Conservation (phyloP, 2,113 vertebrate genomes). For the Dendrocopos noguchii region DNA sequence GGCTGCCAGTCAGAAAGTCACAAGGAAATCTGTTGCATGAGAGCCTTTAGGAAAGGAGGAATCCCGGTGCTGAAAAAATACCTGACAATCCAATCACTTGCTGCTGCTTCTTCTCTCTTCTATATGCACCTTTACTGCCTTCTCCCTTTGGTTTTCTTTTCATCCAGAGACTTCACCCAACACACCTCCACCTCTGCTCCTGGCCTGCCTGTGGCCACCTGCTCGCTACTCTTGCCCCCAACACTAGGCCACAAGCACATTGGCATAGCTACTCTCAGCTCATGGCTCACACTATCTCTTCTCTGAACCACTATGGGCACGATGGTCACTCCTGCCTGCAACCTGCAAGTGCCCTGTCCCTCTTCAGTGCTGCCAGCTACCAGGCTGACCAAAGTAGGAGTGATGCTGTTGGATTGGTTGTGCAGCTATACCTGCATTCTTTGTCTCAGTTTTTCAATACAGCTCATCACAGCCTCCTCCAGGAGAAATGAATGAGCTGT, state of each 20-base stretch:
- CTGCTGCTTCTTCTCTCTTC: not conserved
- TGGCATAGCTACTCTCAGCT: not conserved
- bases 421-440: not conserved
- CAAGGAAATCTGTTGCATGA: not conserved
- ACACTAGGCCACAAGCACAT: fast-evolving
- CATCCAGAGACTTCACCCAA: not conserved
- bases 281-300: not conserved
- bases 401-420: not conserved
- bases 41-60: not conserved
- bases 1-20: not conserved
- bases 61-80: not conserved
- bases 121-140: not conserved
- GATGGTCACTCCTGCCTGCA: not conserved
- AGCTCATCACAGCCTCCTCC: no score
- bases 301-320: fast-evolving
- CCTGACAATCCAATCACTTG: not conserved
- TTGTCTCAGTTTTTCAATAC: not conserved
- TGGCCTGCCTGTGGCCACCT: not conserved
- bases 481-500: no score
- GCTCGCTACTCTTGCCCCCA: not conserved
- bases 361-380: not conserved
- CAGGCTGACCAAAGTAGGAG: fast-evolving
- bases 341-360: not conserved
- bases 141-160: not conserved
- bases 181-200: not conserved